Conservation (phyloP, 2,113 vertebrate genomes). For the Tetrax tetrax region DNA sequence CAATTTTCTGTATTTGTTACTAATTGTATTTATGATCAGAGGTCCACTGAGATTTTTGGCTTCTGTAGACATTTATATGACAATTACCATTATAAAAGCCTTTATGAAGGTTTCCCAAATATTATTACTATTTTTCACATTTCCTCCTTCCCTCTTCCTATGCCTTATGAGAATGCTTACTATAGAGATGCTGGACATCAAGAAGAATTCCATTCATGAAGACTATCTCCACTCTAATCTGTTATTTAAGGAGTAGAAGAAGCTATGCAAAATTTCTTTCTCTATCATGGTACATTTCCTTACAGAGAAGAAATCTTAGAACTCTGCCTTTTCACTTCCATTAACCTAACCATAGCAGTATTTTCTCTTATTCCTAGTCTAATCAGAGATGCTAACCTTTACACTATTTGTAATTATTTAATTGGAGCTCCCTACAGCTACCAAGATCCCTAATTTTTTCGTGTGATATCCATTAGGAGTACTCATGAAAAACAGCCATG, state of each 20-base stretch:
- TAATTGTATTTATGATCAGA: neutral
- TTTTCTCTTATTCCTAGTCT: neutral
- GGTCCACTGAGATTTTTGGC: neutral
- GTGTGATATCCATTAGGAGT: neutral
- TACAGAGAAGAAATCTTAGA: neutral
- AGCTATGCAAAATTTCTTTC: neutral
- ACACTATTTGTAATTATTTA: neutral
- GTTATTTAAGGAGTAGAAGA: neutral
- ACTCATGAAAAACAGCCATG: neutral
- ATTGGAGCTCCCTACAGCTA: neutral
- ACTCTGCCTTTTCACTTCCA: neutral
- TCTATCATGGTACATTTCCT: neutral
- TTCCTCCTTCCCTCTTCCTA: neutral
- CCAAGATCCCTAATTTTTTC: neutral
- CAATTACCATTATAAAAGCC: neutral
- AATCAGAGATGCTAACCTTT: neutral
- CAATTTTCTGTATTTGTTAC: neutral
- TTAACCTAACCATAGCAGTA: neutral
- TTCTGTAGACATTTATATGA: neutral
- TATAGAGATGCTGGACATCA: neutral
- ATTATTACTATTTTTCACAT: neutral
- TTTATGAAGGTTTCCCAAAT: neutral
- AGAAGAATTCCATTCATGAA: neutral
- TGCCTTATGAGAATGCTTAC: neutral
- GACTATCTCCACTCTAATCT: neutral